Evolutionary conservation across 1,140 invertebrate species (phyloP).

Genomic region (Nylanderia fulva): DNA sequence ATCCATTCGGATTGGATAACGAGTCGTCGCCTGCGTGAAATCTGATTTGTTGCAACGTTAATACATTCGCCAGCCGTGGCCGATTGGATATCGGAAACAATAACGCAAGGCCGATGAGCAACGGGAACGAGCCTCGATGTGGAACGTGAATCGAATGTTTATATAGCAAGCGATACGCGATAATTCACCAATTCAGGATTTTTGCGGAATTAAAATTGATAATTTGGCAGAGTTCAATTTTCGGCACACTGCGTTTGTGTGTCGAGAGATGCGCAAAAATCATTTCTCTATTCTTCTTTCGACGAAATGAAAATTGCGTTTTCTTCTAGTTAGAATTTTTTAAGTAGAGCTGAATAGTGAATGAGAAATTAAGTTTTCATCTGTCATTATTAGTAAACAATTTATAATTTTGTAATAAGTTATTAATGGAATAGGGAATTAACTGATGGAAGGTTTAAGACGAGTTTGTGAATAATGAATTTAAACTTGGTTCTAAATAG

Average conservation of each 20-base stretch:
- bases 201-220: slow-evolving; percentile 42
- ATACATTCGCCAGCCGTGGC: slow-evolving; percentile 47
- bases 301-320: neutral
- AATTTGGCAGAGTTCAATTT: slow-evolving; percentile 11
- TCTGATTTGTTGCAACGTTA: slow-evolving; percentile 60
- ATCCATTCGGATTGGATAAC: slow-evolving; percentile 52
- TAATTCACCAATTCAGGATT: slow-evolving; percentile 44
- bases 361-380: neutral
- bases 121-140: slow-evolving; percentile 8
- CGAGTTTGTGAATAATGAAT: slow-evolving; percentile 11
- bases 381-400: neutral
- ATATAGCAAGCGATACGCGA: slow-evolving; percentile 9
- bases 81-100: slow-evolving; percentile 62
- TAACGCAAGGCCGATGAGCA: slow-evolving; percentile 53
- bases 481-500: slow-evolving; percentile 3
- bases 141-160: slow-evolving; percentile 56
- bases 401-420: slow-evolving; percentile 28
- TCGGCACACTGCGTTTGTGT: neutral
- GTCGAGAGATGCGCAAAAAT: neutral
- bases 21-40: slow-evolving; percentile 54
- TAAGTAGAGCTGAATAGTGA: neutral
- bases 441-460: neutral
- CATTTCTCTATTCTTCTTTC: neutral
- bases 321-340: neutral
- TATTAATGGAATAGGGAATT: slow-evolving; percentile 10